Evolutionary conservation across 1,140 invertebrate species (phyloP).

Genomic region (Lepidotrigona ventralis): DNA sequence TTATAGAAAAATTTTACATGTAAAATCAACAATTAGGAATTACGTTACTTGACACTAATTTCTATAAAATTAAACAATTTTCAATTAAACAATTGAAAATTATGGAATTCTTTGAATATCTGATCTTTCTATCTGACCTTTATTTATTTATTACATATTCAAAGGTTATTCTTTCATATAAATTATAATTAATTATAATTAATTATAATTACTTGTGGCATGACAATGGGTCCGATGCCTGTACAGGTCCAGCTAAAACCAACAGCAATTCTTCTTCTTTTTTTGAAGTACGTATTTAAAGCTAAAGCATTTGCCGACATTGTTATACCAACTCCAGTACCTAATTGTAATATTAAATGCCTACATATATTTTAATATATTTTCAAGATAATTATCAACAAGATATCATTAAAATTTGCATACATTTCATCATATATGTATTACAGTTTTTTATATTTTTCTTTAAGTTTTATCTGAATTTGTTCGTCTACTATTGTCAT

Average conservation of each 20-base stretch:
- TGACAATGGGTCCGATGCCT: constrained; percentile 79
- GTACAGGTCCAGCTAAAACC: constrained; percentile 77
- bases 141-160: background rate
- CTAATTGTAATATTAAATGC: constrained; percentile 69
- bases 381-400: background rate
- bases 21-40: background rate
- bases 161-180: background rate
- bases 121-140: background rate
- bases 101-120: background rate
- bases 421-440: background rate
- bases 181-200: constrained; percentile 49
- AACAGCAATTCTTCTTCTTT: constrained; percentile 75
- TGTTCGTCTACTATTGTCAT: background rate
- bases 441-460: background rate
- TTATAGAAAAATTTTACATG: no score
- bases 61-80: background rate
- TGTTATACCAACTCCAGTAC: constrained; percentile 82
- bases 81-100: background rate
- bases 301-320: constrained; percentile 82
- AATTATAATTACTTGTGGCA: constrained; percentile 74
- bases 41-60: background rate
- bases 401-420: background rate
- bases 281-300: constrained; percentile 78
- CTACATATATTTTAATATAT: background rate
- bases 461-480: background rate